phyloP scores from a whole-genome alignment of 2,888 invertebrate genomes.

The Lycophotia porphyrea region DNA sequence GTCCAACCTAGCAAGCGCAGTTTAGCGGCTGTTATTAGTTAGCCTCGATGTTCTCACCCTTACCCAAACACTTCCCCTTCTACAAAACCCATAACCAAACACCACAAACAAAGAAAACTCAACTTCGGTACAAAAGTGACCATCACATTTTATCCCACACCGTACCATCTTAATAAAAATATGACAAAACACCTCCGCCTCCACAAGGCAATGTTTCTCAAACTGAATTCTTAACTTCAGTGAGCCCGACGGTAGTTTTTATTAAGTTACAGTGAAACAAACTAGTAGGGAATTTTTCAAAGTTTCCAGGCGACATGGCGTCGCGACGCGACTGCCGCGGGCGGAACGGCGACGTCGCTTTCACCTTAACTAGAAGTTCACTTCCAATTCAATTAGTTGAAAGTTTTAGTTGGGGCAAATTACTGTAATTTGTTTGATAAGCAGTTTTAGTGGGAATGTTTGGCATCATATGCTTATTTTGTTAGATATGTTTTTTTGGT shows the following conservation, averaged over 20 bases:
- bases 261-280: conserved; percentile 87
- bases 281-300: conserved; percentile 86
- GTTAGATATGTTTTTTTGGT: background rate
- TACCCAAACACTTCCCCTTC: background rate
- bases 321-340: conserved; percentile 55
- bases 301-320: conserved; percentile 76
- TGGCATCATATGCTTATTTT: background rate
- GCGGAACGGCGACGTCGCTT: conserved; percentile 73
- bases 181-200: conserved; percentile 70
- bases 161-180: conserved; percentile 64
- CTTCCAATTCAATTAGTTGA: conserved; percentile 84
- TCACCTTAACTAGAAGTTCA: conserved; percentile 82
- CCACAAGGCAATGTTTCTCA: conserved; percentile 75
- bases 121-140: conserved; percentile 33
- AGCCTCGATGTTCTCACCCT: no score
- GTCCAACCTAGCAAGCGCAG: no score
- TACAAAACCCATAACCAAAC: background rate
- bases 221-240: conserved; percentile 82
- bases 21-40: no score
- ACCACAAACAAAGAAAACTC: conserved; percentile 9
- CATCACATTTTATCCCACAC: conserved; percentile 32
- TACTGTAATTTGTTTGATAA: conserved; percentile 65
- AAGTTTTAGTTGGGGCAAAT: conserved; percentile 73
- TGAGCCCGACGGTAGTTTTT: conserved; percentile 77
- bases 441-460: conserved; percentile 23